These are phyloP conservation scores for Condylura cristata DNA, from an alignment of 2,113 vertebrate genomes.

Conservation along the genomic window DNA sequence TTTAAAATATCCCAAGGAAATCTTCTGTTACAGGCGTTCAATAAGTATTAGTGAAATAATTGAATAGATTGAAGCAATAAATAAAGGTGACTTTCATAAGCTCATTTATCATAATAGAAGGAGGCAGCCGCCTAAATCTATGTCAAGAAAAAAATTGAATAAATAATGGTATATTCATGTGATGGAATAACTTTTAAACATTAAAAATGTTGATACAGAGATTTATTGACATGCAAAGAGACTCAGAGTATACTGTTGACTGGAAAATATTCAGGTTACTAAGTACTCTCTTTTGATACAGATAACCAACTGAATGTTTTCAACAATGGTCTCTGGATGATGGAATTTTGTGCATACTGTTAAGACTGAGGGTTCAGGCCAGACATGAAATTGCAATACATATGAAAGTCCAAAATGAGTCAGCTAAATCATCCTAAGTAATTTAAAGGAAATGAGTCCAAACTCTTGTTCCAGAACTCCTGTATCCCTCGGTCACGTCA, in stretches of 20 bases:
- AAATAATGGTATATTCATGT: background rate
- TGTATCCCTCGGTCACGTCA: background rate
- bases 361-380: conserved; percentile 48
- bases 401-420: conserved; percentile 21
- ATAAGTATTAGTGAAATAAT: conserved; percentile 54
- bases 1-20: conserved; percentile 30
- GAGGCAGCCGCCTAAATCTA: background rate
- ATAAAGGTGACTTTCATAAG: background rate
- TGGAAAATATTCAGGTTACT: conserved; percentile 22
- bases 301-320: conserved; percentile 5
- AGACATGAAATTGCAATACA: conserved; percentile 53
- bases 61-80: background rate
- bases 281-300: background rate
- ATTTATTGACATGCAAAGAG: conserved; percentile 29
- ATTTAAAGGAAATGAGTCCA: conserved; percentile 52
- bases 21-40: conserved; percentile 11
- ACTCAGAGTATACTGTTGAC: conserved; percentile 6
- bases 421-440: conserved; percentile 56
- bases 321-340: background rate
- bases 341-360: conserved; percentile 16
- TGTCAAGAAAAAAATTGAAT: conserved; percentile 40
- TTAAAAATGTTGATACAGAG: conserved; percentile 21
- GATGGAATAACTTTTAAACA: background rate
- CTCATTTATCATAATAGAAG: conserved; percentile 38
- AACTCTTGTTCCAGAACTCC: conserved; percentile 28